A percentile compares a stretch with the other conserved stretches of the same genome.
phyloP scores from a whole-genome alignment of 1,140 invertebrate species.

The Drosophila nigrodunni region DNA sequence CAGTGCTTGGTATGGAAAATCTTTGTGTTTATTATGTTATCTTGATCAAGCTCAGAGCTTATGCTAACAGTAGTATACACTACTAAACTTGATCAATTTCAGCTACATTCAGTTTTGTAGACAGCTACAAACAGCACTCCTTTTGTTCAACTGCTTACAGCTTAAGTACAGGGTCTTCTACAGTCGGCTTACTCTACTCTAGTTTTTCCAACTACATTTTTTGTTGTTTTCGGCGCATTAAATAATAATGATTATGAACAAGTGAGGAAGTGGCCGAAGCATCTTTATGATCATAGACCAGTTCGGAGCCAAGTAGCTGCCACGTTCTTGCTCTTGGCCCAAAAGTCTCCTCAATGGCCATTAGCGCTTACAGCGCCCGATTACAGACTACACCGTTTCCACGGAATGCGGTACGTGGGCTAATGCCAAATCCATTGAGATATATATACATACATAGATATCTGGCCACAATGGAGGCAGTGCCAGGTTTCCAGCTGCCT shows the following conservation, averaged over 20 bases:
- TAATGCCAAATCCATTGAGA: conserved; percentile 69
- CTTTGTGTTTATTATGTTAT: too few relatives aligned
- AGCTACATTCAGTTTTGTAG: too few relatives aligned
- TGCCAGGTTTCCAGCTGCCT: conserved; percentile 55
- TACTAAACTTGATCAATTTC: too few relatives aligned
- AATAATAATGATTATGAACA: conserved; percentile 81
- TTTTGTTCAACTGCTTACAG: too few relatives aligned
- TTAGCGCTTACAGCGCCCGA: conserved; percentile 81
- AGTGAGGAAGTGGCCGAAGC: conserved; percentile 77
- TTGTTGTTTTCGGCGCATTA: conserved; percentile 73
- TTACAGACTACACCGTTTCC: conserved; percentile 66
- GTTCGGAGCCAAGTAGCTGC: conserved; percentile 14
- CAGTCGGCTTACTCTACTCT: too few relatives aligned
- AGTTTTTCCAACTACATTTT: too few relatives aligned
- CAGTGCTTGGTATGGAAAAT: too few relatives aligned
- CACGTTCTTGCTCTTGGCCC: conserved; percentile 48
- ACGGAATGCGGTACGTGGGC: conserved; percentile 61
- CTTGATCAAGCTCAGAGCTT: too few relatives aligned
- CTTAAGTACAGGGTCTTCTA: too few relatives aligned
- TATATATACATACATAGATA: too few relatives aligned
- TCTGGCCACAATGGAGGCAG: conserved; percentile 7
- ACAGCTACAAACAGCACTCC: too few relatives aligned
- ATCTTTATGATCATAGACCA: conserved; percentile 63
- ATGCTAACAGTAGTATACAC: too few relatives aligned
- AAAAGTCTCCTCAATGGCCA: conserved; percentile 65